Evolutionary conservation across 2,113 vertebrate genomes (phyloP).

Genomic region (Triplophysa siluroides): DNA sequence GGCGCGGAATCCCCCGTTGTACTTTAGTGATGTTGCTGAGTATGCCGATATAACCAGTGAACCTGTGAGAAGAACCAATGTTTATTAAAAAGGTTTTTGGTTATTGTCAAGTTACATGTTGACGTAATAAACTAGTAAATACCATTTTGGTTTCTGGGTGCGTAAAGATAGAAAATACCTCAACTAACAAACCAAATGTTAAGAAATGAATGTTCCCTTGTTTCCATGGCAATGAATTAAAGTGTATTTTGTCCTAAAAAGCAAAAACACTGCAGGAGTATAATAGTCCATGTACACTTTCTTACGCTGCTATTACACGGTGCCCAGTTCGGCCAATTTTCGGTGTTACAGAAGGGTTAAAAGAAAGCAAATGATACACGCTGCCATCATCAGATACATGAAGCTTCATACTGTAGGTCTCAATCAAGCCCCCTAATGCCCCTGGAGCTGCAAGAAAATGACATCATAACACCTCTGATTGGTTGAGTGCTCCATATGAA

Average conservation of each 20-base stretch:
- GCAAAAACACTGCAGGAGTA: slow-evolving; percentile 22
- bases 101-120: no score
- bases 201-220: slow-evolving; percentile 13
- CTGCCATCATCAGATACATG: no score
- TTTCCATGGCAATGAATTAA: slow-evolving; percentile 44
- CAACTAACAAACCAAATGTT: not conserved
- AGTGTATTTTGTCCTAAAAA: slow-evolving; percentile 27
- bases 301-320: not conserved
- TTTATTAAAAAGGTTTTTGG: not conserved
- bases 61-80: not conserved
- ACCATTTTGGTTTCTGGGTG: not conserved
- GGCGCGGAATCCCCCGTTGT: slow-evolving; percentile 45
- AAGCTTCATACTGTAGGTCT: no score
- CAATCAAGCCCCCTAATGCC: no score
- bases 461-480: no score
- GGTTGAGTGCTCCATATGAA: no score
- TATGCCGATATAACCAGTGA: not conserved
- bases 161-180: not conserved
- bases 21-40: slow-evolving; percentile 42
- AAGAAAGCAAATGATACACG: no score
- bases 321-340: not conserved
- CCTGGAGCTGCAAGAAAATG: no score
- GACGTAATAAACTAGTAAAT: slow-evolving; percentile 14
- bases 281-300: slow-evolving; percentile 10
- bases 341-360: no score